Base-by-base conservation (phyloP, 2,797 vertebrate species). In the Psittacula derbiana region DNA sequence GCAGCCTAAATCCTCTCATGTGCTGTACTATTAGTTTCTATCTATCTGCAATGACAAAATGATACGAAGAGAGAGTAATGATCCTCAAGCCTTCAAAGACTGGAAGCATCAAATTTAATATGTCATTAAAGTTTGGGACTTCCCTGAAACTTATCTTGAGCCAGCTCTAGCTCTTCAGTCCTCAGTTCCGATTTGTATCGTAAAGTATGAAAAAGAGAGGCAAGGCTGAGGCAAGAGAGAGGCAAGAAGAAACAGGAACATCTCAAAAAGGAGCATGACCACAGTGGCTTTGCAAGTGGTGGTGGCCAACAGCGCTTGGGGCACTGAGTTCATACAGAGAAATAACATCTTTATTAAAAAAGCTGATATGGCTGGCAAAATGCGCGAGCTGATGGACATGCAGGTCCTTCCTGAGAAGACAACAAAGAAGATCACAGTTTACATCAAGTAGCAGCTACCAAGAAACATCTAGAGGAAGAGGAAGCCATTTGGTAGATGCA, bases 301-400 rank as follows among this genome's bases (percentile, higher is more conserved):
- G 19, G 16, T 61, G 21, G n/a, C 30, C 31, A 36, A 3, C 40
- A 31, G 4, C 0, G 1, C 11, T 41, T 1, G 2, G 74, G 66
- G 52, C 36, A 5, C 11, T 36, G 53, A 69, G 20, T 21, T 67
- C 10, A 0, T 18, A 12, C 0, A 1, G 36, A 81, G 58, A 40
- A 75, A 17, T 0, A 50, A 6, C 27, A 17, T 4, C 2, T 6
- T 31, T 12, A 13, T 46, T 24, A 49, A 46, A 41, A 10, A 44
- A 57, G 11, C 11, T 70, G 57, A 7, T 20, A 3, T 0, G 16
- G 33, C 18, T 84, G 74, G 30, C 31, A 85, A 65, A 53, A 33
- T 2, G 0, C n/a, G 11, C 0, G 19, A 80, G 24, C 75, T 61
- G 12, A 46, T 30, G 55, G 23, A 61, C 41, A 12, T 16, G 10